Evolutionary conservation across 2,113 vertebrate genomes (phyloP).

Genomic region (Uria lomvia): DNA sequence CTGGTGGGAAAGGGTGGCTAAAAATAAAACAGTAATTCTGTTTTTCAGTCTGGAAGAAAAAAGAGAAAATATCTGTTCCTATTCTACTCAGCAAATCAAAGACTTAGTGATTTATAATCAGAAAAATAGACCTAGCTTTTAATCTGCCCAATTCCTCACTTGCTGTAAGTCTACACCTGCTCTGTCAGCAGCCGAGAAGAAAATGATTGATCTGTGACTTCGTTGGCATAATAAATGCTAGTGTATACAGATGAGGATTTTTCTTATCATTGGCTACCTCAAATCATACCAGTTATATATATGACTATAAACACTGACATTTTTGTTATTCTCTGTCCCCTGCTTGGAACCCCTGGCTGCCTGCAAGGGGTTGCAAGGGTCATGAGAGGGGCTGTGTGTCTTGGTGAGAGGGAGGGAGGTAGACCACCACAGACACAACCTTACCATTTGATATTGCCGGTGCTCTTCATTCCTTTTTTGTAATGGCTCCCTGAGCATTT

Average conservation of each 20-base stretch:
- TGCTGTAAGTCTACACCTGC: neutral
- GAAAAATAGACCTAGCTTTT: neutral
- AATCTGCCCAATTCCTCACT: neutral
- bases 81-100: slow-evolving; percentile 6
- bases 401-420: neutral
- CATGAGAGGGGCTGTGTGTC: neutral
- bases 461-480: neutral
- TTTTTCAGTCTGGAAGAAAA: neutral
- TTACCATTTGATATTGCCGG: neutral
- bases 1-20: neutral
- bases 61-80: neutral
- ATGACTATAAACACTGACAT: neutral
- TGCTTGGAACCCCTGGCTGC: neutral
- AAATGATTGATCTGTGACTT: neutral
- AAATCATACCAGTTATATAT: neutral
- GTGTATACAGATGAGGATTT: neutral
- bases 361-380: neutral
- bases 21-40: neutral
- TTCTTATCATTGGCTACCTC: neutral
- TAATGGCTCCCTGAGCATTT: neutral
- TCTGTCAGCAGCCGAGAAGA: neutral
- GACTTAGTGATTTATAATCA: neutral
- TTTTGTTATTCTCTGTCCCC: neutral
- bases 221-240: neutral
- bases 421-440: neutral